Percentiles rank a stretch among this genome's conserved stretches.
phyloP scores from a whole-genome alignment of 2,797 vertebrate species.

The Heteromormyrus szaboi region DNA sequence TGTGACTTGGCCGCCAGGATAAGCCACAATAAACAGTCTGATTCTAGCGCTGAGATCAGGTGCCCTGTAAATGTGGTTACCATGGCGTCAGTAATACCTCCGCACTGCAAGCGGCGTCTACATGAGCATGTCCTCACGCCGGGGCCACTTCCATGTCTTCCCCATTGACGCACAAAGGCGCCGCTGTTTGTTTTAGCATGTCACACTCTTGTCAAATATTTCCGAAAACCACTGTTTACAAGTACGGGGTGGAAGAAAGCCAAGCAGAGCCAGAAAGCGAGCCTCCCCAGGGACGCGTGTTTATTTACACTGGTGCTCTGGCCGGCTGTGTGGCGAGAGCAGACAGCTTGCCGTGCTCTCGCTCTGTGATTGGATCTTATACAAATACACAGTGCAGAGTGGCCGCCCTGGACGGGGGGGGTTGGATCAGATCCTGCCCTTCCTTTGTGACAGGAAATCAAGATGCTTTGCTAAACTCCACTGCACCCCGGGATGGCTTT shows the following conservation, averaged over 20 bases:
- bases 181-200: constrained; percentile 46
- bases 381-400: constrained; percentile 40
- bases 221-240: constrained; percentile 33
- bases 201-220: constrained; percentile 33
- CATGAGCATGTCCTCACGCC: constrained; percentile 24
- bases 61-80: background rate
- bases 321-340: constrained; percentile 18
- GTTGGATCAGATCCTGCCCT: constrained; percentile 33
- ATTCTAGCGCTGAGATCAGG: background rate
- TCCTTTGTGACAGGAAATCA: constrained; percentile 42
- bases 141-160: constrained; percentile 29
- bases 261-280: background rate
- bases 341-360: constrained; percentile 46
- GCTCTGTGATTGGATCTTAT: constrained; percentile 51
- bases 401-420: constrained; percentile 26
- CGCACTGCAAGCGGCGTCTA: background rate
- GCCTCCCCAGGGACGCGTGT: constrained; percentile 20
- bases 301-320: constrained; percentile 32
- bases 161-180: constrained; percentile 31
- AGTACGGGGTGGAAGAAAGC: constrained; percentile 30
- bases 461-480: constrained; percentile 21
- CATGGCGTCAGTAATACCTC: background rate
- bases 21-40: background rate
- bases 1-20: background rate
- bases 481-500: constrained; percentile 34